Evolutionary conservation across 2,113 vertebrate species (phyloP).

Genomic region (Python bivittatus): DNA sequence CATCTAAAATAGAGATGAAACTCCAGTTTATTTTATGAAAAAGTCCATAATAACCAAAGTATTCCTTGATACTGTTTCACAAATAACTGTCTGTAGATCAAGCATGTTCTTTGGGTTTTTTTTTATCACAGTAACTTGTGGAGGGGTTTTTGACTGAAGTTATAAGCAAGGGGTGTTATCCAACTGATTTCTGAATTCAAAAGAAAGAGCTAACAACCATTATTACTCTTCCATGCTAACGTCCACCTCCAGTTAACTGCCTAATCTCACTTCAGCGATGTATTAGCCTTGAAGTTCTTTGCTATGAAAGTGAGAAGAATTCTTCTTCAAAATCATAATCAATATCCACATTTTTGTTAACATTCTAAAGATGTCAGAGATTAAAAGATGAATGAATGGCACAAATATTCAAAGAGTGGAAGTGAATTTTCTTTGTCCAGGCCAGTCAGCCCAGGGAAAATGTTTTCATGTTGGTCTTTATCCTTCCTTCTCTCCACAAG

Average conservation of each 20-base stretch:
- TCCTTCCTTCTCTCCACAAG: too few relatives aligned
- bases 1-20: too few relatives aligned
- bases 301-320: slow-evolving; percentile 24
- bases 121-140: too few relatives aligned
- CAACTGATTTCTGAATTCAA: not conserved
- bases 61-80: too few relatives aligned
- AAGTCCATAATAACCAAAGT: too few relatives aligned
- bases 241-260: not conserved
- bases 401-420: not conserved
- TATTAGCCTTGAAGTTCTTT: not conserved
- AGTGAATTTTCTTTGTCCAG: not conserved
- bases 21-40: too few relatives aligned
- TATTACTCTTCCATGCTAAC: not conserved
- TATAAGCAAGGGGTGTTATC: too few relatives aligned
- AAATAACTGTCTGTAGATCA: too few relatives aligned
- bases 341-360: slow-evolving; percentile 7
- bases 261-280: not conserved
- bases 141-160: not conserved
- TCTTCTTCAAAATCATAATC: not conserved
- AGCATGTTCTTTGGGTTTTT: too few relatives aligned
- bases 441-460: not conserved
- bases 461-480: not conserved
- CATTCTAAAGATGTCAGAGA: slow-evolving; percentile 11
- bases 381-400: not conserved
- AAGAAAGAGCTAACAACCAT: not conserved